Evolutionary conservation across 2,888 invertebrate species (phyloP).

Genomic region (Physocephala rufipes): DNA sequence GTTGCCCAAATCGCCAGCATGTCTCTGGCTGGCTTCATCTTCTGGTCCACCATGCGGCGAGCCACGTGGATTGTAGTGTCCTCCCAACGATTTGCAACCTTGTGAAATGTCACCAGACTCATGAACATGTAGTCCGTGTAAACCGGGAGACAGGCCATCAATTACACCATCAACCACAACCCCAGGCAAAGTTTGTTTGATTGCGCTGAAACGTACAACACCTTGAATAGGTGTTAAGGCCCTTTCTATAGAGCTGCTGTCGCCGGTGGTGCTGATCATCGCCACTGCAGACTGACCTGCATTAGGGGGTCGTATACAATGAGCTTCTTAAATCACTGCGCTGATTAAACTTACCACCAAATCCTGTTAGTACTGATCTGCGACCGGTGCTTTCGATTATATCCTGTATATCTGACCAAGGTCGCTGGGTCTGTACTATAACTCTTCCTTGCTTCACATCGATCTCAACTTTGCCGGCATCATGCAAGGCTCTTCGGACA

Average conservation of each 20-base stretch:
- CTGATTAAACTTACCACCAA: constrained; percentile 70
- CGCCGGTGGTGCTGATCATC: constrained; percentile 69
- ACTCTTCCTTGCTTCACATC: constrained; percentile 58
- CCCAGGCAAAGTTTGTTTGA: constrained; percentile 61
- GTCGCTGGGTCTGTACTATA: constrained; percentile 57
- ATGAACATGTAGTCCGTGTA: constrained; percentile 69
- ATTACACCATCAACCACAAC: constrained; percentile 86
- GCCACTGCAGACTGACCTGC: constrained; percentile 74
- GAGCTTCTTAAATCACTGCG: not conserved
- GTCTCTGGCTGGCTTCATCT: constrained; percentile 65
- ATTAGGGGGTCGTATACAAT: constrained; percentile 42
- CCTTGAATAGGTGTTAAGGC: constrained; percentile 70
- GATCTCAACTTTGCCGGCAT: constrained; percentile 59
- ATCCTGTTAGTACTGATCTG: constrained; percentile 81
- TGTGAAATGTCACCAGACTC: constrained; percentile 79
- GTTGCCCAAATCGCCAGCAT: constrained; percentile 75
- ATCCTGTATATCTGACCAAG: constrained; percentile 66
- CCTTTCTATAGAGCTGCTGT: constrained; percentile 48
- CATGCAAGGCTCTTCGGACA: constrained; percentile 66
- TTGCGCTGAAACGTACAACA: constrained; percentile 76
- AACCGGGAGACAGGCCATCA: constrained; percentile 78
- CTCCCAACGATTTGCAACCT: constrained; percentile 70
- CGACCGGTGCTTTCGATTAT: constrained; percentile 72
- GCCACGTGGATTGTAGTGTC: constrained; percentile 70
- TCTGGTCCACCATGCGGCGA: constrained; percentile 68